These are phyloP conservation scores for Spisula subtruncata DNA, from an alignment of 2,888 invertebrate species.

Conservation along the genomic window DNA sequence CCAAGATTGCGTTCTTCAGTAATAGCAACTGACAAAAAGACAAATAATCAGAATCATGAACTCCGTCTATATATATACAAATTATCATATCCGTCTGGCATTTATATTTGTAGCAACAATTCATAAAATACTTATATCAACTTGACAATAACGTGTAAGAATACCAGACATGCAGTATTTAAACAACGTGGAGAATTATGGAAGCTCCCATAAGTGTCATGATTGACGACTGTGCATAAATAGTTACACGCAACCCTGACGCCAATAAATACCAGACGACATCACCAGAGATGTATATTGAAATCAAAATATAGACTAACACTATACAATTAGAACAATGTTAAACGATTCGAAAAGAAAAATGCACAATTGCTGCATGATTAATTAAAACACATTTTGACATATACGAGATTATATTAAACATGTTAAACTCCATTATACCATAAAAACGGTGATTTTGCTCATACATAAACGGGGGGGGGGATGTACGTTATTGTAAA, in stretches of 20 bases:
- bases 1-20: not conserved
- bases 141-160: not conserved
- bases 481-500: too few relatives aligned
- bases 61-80: not conserved
- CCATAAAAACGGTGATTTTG: too few relatives aligned
- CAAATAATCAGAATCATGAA: not conserved
- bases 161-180: not conserved
- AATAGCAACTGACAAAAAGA: not conserved
- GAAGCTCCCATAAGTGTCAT: not conserved
- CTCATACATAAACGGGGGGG: too few relatives aligned
- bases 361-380: too few relatives aligned
- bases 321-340: not conserved
- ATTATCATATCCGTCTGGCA: not conserved
- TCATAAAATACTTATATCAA: not conserved
- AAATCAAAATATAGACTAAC: not conserved
- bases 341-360: too few relatives aligned
- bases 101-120: not conserved
- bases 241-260: not conserved
- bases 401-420: too few relatives aligned
- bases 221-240: not conserved
- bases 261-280: not conserved
- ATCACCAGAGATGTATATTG: not conserved
- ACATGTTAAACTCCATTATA: too few relatives aligned
- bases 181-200: not conserved
- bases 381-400: too few relatives aligned